Base-by-base conservation (phyloP, 2,888 invertebrate genomes). In the Sisyra terminalis region DNA sequence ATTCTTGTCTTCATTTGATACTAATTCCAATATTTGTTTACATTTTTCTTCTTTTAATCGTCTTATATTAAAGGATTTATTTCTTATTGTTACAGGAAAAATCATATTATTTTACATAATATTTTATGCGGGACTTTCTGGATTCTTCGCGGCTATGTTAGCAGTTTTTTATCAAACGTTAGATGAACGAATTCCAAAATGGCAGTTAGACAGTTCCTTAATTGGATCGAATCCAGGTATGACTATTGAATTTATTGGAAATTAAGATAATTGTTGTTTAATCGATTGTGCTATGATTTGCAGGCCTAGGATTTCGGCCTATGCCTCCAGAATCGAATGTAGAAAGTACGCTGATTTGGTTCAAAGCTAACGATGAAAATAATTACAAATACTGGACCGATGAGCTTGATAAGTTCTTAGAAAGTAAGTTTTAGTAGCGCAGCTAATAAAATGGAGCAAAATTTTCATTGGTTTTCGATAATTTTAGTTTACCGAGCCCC, bases 341-440 rank as follows among this genome's bases (percentile, higher is more conserved):
- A 52, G 93, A 93, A 62, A 94, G 93, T 61, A 96, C 96, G 49
- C 75, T 98, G 55, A 86, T 98, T 65, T 89, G 92, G 82, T 96
- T 92, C 72, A 84, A 79, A 63, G 75, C 77, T 49, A 73, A 73
- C 52, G 77, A 80, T 57, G 72, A 73, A 57, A 78, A 80, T 44
- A 87, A 87, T 59, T 80, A 78, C 56, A 70, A 77, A 52, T 78
- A 80, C 57, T 90, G 89, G 89, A 76, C 80, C 50, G 66, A 70
- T 42, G 78, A 81, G 61, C 71, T 90, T 52, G 75, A 79, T 51
- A 65, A 67, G 39, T 92, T 85, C 63, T 69, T 93, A 50, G 65
- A 75, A 57, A 69, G 92, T 92, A 67, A 75, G 73, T 58, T n/a
- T n/a, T n/a, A n/a, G n/a, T n/a, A n/a, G n/a, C n/a, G n/a, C n/a